Evolutionary conservation across 64 coral and sea anemone species (phyloP), one percentile per base, ranked within the genome.

Genomic region (Actinia equina): DNA sequence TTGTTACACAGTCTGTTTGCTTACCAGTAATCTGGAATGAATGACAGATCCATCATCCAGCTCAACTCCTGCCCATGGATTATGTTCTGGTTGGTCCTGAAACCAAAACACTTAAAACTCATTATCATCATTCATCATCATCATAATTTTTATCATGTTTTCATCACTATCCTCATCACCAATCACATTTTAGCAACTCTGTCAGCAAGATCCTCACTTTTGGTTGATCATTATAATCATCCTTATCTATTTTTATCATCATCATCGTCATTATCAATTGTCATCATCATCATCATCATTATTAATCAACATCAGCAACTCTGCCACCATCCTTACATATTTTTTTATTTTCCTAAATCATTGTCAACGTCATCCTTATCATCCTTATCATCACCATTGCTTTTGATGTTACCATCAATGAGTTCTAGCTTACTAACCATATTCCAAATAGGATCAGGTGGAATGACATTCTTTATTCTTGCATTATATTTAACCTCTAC

Each of bases 1-100:
- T 37, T 65, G 15, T n/a, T n/a, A 23, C n/a, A 7, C 7, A 23
- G 7, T 65, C n/a, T 41, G 14, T 14, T 74, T 74, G 64, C 89
- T 92, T 64, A 98, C 93, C 85, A 98, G 52, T 70, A 98, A 77
- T 53, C 97, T 92, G 84, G 97, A 91, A 30, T 94, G 77, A 77
- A 99, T 44, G 77, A 70, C 88, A 59, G 85, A 85, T 59, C 97
- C 97, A 89, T 93, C 77, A 43, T 93, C 87, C 56, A 99, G 61
- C 55, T 90, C 82, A 17, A 99, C 86, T 82, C 79, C 82, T 4
- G 87, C 91, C 93, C 93, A 99, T 27, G 97, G 88, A 59, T 88
- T 87, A 44, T 63, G 30, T n/a, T 63, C 52, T 62, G 83, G 22
- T 43, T 85, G 23, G 62, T 81, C 78, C 78, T 81, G 45, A 74